phyloP scores from a whole-genome alignment of 2,113 vertebrate genomes.

The Poeciliopsis prolifica region DNA sequence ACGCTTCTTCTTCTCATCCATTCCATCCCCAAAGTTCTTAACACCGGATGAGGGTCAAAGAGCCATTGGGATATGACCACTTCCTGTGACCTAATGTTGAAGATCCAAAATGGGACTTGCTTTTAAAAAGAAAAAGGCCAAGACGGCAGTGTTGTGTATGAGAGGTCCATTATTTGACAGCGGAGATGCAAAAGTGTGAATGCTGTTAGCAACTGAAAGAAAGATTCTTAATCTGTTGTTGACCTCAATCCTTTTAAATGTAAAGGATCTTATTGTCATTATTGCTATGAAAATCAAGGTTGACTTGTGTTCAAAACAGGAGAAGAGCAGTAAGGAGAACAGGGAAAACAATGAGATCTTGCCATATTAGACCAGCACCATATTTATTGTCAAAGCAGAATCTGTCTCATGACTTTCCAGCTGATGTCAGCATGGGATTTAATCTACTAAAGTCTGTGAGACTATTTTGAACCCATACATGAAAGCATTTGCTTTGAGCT shows the following conservation, averaged over 20 bases:
- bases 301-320: background rate
- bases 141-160: slow-evolving; percentile 33
- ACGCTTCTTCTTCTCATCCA: slow-evolving; percentile 49
- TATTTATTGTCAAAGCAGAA: too few relatives aligned
- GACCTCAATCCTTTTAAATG: slow-evolving; percentile 6
- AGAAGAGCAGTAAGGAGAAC: background rate
- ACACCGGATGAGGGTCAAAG: slow-evolving; percentile 52
- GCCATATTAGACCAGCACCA: too few relatives aligned
- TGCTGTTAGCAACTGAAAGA: background rate
- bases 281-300: slow-evolving; percentile 28
- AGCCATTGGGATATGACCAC: slow-evolving; percentile 50
- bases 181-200: slow-evolving; percentile 12
- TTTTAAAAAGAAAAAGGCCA: slow-evolving; percentile 60
- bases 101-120: slow-evolving; percentile 15
- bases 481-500: too few relatives aligned
- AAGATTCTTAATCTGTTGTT: slow-evolving; percentile 1
- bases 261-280: slow-evolving; percentile 11
- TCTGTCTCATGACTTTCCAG: too few relatives aligned
- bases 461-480: background rate
- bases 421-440: too few relatives aligned
- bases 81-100: slow-evolving; percentile 62
- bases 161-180: slow-evolving; percentile 39
- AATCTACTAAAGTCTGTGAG: background rate
- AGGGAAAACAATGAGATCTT: too few relatives aligned
- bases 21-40: slow-evolving; percentile 45